Evolutionary conservation across 2,888 invertebrate genomes (phyloP), one percentile per base, ranked within the genome.

Genomic region (Xylophagus ater): DNA sequence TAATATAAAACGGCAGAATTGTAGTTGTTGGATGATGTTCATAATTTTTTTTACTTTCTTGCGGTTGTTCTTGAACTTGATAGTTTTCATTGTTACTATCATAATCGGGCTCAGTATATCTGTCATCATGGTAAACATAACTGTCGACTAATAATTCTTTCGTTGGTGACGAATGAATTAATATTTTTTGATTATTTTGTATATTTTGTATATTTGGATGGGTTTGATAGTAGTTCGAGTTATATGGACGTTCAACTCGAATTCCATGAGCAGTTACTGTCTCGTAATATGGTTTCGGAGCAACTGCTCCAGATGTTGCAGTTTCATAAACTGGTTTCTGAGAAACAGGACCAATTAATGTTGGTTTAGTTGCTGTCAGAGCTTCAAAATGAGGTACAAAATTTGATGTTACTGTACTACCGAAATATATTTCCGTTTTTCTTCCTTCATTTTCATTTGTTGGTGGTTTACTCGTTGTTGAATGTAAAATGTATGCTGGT

Each of bases 71-170:
- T n/a, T n/a, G n/a, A n/a, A n/a, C n/a, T n/a, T n/a, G n/a, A n/a
- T n/a, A n/a, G n/a, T n/a, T n/a, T n/a, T n/a, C n/a, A n/a, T n/a
- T n/a, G n/a, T n/a, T n/a, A n/a, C n/a, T n/a, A n/a, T n/a, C n/a
- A n/a, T n/a, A n/a, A 6, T 26, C 26, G 7, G 26, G 4, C 12
- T 5, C 26, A n/a, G 26, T 26, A 13, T 26, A 26, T 12, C 13
- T 13, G 10, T 37, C 37, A 9, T 36, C 33, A 20, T 42, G 42
- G 19, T 38, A 42, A 3, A 42, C 15, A 6, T 28, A 23, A 21
- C 37, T 37, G 14, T 42, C 38, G 8, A 42, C 24, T 3, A 42
- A 20, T 2, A 26, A 4, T 15, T 12, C 26, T 20, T 25, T 35
- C 2, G 30, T n/a, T 14, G 41, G 41, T 4, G 35, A 25, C 10